A percentile compares a stretch with the other conserved stretches of the same genome.
Evolutionary conservation across 2,888 invertebrate genomes (phyloP).

Genomic region (Silvanus unidentatus): DNA sequence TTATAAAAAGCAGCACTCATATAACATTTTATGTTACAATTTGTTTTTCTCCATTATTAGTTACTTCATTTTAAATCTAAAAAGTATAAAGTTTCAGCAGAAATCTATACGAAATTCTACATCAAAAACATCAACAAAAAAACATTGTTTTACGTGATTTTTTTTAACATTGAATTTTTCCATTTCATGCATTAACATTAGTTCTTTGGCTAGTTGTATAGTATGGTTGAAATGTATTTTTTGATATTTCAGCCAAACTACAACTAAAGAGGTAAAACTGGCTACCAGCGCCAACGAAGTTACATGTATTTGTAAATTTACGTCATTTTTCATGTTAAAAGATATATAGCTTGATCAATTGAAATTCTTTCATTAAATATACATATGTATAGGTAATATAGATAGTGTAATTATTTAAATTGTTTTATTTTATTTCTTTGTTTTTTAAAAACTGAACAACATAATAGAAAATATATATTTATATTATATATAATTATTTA

Average conservation of each 20-base stretch:
- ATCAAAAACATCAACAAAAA: conserved; percentile 38
- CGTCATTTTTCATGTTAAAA: too few relatives aligned
- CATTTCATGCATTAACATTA: conserved; percentile 30
- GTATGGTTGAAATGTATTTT: conserved; percentile 15
- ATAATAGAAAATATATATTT: too few relatives aligned
- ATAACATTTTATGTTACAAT: too few relatives aligned
- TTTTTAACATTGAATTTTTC: conserved; percentile 31
- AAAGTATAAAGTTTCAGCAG: conserved; percentile 34
- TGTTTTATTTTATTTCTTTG: too few relatives aligned
- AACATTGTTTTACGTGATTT: conserved; percentile 29
- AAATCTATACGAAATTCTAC: conserved; percentile 31
- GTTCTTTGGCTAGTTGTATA: conserved; percentile 27
- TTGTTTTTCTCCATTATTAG: too few relatives aligned
- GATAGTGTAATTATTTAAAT: too few relatives aligned
- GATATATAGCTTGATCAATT: too few relatives aligned
- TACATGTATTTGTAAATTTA: too few relatives aligned
- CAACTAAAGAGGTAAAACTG: conserved; percentile 21
- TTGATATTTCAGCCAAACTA: conserved; percentile 20
- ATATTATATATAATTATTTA: too few relatives aligned
- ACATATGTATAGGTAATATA: too few relatives aligned
- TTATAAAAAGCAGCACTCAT: conserved; percentile 21
- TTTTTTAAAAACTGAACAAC: too few relatives aligned
- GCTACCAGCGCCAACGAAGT: conserved; percentile 22
- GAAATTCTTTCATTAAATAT: too few relatives aligned
- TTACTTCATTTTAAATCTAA: background rate